Evolutionary conservation across 2,888 invertebrate genomes (phyloP).

Genomic region (Liopterus haemorrhoidalis): DNA sequence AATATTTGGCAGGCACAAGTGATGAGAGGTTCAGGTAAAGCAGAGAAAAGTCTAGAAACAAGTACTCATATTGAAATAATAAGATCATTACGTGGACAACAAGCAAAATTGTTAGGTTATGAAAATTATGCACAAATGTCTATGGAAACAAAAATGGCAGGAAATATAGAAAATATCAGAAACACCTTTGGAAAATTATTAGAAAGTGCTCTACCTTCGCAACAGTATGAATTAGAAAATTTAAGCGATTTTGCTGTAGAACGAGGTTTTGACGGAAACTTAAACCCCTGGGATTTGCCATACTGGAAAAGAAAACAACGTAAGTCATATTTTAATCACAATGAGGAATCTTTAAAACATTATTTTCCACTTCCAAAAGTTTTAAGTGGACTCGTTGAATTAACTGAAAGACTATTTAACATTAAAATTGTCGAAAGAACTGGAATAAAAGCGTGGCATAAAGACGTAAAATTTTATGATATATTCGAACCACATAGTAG

Average conservation of each 20-base stretch:
- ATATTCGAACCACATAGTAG: slow-evolving; percentile 63
- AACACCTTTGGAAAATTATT: slow-evolving; percentile 61
- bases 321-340: slow-evolving; percentile 57
- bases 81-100: slow-evolving; percentile 58
- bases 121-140: slow-evolving; percentile 77
- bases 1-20: slow-evolving; percentile 79
- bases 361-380: slow-evolving; percentile 81
- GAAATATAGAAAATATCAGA: slow-evolving; percentile 66
- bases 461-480: slow-evolving; percentile 77
- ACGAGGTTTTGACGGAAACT: slow-evolving; percentile 61
- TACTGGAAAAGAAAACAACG: slow-evolving; percentile 81
- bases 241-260: slow-evolving; percentile 68
- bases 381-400: slow-evolving; percentile 67
- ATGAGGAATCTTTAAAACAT: slow-evolving; percentile 65
- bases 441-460: slow-evolving; percentile 73
- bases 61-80: slow-evolving; percentile 74
- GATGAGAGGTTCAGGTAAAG: slow-evolving; percentile 60
- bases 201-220: slow-evolving; percentile 64
- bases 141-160: slow-evolving; percentile 93
- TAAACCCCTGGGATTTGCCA: slow-evolving; percentile 79
- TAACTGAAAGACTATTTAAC: slow-evolving; percentile 72
- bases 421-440: slow-evolving; percentile 64
- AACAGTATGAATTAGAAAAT: slow-evolving; percentile 65
- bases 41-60: slow-evolving; percentile 61
- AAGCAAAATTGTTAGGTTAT: slow-evolving; percentile 74